phyloP scores from a whole-genome alignment of 30 jellyfish, hydroid and myxozoan species.

The Sanderia malayensis region DNA sequence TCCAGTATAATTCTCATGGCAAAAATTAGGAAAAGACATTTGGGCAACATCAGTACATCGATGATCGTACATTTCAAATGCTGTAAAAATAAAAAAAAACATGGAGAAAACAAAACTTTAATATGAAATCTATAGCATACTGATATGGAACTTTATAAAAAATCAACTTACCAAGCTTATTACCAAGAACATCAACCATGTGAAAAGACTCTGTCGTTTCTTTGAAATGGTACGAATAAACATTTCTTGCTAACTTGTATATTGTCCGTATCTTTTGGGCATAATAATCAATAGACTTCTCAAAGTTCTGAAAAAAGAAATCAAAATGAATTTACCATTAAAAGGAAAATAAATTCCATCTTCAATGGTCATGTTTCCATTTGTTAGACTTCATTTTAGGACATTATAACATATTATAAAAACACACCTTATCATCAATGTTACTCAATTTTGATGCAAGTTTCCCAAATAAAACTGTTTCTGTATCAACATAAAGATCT shows the following conservation, averaged over 20 bases:
- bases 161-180: conserved; percentile 51
- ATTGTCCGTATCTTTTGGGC: conserved; percentile 84
- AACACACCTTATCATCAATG: conserved; percentile 38
- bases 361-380: no score
- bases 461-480: conserved; percentile 35
- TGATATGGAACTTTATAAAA: not conserved
- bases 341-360: no score
- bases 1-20: conserved; percentile 65
- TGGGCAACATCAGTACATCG: conserved; percentile 85
- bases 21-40: conserved; percentile 76
- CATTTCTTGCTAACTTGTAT: conserved; percentile 49
- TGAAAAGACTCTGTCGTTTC: conserved; percentile 72
- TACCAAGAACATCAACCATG: conserved; percentile 48
- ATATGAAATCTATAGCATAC: no score
- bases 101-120: not conserved
- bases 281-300: conserved; percentile 77
- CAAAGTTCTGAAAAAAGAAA: conserved; percentile 43
- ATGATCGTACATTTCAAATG: conserved; percentile 88
- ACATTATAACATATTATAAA: no score
- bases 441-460: conserved; percentile 34
- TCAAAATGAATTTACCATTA: no score
- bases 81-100: conserved; percentile 1
- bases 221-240: conserved; percentile 65
- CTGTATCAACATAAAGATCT: conserved; percentile 29
- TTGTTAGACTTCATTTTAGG: no score